phyloP scores from a whole-genome alignment of 1,140 invertebrate genomes.

The Calycopis cecrops region DNA sequence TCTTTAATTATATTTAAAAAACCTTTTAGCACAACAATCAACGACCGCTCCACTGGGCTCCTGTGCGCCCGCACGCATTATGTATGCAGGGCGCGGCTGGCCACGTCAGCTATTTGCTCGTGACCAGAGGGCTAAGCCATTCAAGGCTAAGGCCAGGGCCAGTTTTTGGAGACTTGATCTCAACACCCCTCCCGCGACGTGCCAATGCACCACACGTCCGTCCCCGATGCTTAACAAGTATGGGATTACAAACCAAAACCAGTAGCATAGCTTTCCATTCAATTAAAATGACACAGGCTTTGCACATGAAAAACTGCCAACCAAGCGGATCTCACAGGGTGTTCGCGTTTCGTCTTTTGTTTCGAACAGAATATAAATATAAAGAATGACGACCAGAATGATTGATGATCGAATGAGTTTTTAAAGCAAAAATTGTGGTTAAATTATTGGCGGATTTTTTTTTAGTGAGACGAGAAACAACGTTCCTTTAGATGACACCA shows the following conservation, averaged over 20 bases:
- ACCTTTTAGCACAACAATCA: not conserved
- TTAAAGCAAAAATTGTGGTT: no score
- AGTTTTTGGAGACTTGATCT: slow-evolving; percentile 72
- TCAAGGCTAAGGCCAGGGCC: slow-evolving; percentile 70
- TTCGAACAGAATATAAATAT: no score
- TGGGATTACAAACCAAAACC: slow-evolving; percentile 17
- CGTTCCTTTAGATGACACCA: no score
- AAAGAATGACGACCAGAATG: no score
- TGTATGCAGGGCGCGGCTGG: slow-evolving; percentile 70
- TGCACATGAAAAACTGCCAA: slow-evolving; percentile 10
- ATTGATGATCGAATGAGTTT: no score
- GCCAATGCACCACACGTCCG: slow-evolving; percentile 28
- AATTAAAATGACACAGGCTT: slow-evolving; percentile 18
- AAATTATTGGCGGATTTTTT: no score
- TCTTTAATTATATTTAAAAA: no score
- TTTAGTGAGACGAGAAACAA: no score
- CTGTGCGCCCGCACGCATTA: slow-evolving; percentile 48
- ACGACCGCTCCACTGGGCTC: slow-evolving; percentile 34
- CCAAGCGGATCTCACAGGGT: not conserved
- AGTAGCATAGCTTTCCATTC: slow-evolving; percentile 19
- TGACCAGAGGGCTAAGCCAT: slow-evolving; percentile 73
- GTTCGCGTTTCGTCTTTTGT: not conserved
- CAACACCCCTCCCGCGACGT: slow-evolving; percentile 36
- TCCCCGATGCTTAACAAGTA: slow-evolving; percentile 14
- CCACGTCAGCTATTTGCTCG: slow-evolving; percentile 72